A percentile compares a stretch with the other conserved stretches of the same genome.
Conservation (phyloP, 2,888 invertebrate genomes). For the Dioctria rufipes region DNA sequence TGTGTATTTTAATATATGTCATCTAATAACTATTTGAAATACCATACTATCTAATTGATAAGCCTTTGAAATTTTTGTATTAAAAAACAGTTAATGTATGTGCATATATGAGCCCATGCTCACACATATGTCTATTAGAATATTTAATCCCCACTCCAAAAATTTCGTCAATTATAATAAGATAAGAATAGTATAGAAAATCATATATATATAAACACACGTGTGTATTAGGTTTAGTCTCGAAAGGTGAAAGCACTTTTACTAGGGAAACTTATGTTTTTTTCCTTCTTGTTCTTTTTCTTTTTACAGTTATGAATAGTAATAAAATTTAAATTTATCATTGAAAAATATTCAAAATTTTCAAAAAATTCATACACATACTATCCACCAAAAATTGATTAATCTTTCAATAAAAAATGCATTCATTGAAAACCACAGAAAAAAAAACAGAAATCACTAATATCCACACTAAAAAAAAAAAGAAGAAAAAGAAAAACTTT, state of each 20-base stretch:
- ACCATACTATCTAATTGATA: too few species aligned
- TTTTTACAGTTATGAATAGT: conserved; percentile 4
- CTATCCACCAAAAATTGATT: neutral
- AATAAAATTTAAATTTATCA: neutral
- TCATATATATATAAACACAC: neutral
- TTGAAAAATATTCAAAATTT: neutral
- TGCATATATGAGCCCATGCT: too few species aligned
- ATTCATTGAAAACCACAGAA: neutral
- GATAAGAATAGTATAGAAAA: too few species aligned
- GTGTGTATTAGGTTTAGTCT: neutral
- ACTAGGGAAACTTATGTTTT: neutral
- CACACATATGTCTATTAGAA: too few species aligned
- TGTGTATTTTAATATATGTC: too few species aligned
- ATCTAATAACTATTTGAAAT: too few species aligned
- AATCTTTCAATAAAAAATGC: neutral
- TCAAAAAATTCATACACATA: neutral
- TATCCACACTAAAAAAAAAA: neutral
- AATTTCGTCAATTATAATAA: too few species aligned
- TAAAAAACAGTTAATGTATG: too few species aligned
- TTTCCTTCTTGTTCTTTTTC: too few species aligned
- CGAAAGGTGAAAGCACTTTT: conserved; percentile 28
- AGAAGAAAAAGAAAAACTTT: conserved; percentile 10
- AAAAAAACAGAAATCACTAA: neutral
- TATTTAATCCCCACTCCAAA: too few species aligned
- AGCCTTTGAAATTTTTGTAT: too few species aligned